Conservation (phyloP, 2,113 vertebrate genomes). For the Martes martes region DNA sequence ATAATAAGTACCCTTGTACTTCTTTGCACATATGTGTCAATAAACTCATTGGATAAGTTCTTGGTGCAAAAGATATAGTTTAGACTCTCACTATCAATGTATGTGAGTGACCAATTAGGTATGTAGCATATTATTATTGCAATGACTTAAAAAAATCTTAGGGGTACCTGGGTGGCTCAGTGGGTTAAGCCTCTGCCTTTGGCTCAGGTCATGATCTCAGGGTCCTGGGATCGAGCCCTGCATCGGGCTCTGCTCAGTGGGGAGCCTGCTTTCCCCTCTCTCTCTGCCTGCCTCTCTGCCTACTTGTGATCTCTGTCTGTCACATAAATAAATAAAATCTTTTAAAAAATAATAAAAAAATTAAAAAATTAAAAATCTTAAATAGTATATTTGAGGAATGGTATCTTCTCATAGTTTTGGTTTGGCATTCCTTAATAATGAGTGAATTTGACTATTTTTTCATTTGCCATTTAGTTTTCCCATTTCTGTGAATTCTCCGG, state of each 20-base stretch:
- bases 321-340: too few relatives aligned
- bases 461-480: not conserved
- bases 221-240: too few relatives aligned
- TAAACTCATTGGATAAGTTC: not conserved
- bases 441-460: not conserved
- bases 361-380: not conserved
- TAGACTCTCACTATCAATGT: not conserved
- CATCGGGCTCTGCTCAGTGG: too few relatives aligned
- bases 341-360: too few relatives aligned
- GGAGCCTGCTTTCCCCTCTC: too few relatives aligned
- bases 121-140: not conserved
- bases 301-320: too few relatives aligned
- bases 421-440: not conserved
- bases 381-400: not conserved
- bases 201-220: too few relatives aligned
- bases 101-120: not conserved
- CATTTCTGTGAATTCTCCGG: not conserved
- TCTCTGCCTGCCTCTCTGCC: too few relatives aligned
- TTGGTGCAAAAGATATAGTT: not conserved
- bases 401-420: not conserved
- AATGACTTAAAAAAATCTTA: slow-evolving; percentile 7
- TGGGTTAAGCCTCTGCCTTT: too few relatives aligned
- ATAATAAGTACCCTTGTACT: not conserved
- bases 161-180: too few relatives aligned
- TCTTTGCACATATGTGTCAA: not conserved